Conservation (phyloP, 2,113 vertebrate genomes). For the Rissa tridactyla region DNA sequence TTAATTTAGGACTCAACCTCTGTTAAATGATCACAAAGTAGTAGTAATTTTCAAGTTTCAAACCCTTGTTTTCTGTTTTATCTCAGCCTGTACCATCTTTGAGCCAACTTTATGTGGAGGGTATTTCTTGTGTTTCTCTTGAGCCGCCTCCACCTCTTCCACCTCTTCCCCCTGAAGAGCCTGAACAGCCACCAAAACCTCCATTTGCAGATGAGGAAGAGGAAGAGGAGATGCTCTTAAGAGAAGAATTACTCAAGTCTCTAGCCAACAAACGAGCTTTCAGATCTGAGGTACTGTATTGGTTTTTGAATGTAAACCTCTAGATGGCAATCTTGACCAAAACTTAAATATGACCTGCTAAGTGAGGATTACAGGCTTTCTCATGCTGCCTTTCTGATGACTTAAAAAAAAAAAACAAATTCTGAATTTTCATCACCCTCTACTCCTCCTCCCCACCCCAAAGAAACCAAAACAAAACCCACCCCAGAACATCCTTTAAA, state of each 20-base stretch:
- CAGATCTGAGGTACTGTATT: conserved; percentile 78
- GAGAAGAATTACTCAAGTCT: conserved; percentile 94
- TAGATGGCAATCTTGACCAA: conserved; percentile 57
- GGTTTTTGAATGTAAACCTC: background rate
- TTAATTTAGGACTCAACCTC: background rate
- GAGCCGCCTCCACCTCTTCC: conserved; percentile 82
- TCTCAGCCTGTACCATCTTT: conserved; percentile 62
- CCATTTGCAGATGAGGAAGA: conserved; percentile 97
- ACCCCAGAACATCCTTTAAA: background rate
- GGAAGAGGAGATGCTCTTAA: conserved; percentile 96
- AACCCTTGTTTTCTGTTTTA: background rate
- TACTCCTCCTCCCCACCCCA: background rate
- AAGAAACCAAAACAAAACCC: background rate
- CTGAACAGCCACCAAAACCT: conserved; percentile 91
- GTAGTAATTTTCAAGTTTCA: background rate
- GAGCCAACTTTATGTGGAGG: conserved; percentile 75
- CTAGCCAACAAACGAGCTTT: conserved; percentile 87
- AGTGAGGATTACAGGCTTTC: background rate
- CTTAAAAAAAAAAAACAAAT: background rate
- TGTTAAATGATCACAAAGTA: background rate
- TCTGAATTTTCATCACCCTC: background rate
- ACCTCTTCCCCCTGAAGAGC: conserved; percentile 86
- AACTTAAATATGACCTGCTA: background rate
- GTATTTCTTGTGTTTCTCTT: conserved; percentile 61
- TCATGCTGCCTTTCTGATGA: background rate